Conservation (phyloP, 2,113 vertebrate genomes). For the Galeopterus variegatus region DNA sequence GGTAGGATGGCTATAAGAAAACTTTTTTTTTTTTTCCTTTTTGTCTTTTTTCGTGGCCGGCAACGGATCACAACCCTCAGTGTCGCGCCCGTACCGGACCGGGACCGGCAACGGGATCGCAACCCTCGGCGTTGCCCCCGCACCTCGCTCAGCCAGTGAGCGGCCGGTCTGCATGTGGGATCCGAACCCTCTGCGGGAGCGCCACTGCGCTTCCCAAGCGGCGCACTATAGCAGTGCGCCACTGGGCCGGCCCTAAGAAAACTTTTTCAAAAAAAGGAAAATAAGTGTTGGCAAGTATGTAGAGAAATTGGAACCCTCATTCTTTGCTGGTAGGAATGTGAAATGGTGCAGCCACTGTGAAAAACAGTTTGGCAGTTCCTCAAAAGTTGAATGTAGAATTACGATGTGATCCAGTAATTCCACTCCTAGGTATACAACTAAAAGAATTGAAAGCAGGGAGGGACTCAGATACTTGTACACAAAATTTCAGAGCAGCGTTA, state of each 20-base stretch:
- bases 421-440: neutral
- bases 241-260: no score
- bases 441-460: neutral
- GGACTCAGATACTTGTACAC: neutral
- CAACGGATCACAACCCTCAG: no score
- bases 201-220: no score
- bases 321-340: neutral
- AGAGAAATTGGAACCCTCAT: neutral
- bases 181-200: no score
- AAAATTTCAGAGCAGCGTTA: neutral
- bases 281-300: neutral
- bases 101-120: no score
- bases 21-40: no score
- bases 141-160: no score
- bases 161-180: no score
- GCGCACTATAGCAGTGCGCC: no score
- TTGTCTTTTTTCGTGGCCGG: no score
- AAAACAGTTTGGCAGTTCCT: neutral
- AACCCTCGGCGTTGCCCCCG: no score
- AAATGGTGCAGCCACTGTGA: neutral
- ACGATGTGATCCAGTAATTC: neutral
- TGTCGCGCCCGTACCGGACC: no score
- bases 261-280: neutral
- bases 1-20: neutral
- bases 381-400: neutral